These are phyloP conservation scores for Stomatorhinus ivindoensis DNA, from an alignment of 2,113 vertebrate species.

Conservation along the genomic window DNA sequence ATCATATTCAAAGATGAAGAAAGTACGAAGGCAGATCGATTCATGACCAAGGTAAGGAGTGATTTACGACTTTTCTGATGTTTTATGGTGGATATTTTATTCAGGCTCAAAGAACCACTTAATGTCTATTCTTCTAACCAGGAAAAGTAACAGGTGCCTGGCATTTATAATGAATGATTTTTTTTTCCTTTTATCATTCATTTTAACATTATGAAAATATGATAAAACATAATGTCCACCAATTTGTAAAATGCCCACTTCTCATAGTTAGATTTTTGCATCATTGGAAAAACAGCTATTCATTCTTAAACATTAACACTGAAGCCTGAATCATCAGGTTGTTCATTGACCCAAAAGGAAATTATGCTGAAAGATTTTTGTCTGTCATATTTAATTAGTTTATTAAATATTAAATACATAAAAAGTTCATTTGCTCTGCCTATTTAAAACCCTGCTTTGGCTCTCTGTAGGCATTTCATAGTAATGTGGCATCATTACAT, in stretches of 20 bases:
- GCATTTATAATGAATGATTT: not conserved
- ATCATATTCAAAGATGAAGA: conserved; percentile 99
- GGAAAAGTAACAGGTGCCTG: not conserved
- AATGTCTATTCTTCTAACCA: not conserved
- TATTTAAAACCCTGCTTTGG: not conserved
- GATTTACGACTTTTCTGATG: not conserved
- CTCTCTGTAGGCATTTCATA: not conserved
- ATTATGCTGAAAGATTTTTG: not conserved
- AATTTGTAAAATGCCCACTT: not conserved
- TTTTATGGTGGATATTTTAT: not conserved
- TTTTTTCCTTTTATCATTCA: not conserved
- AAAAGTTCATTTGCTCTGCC: not conserved
- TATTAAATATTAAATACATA: not conserved
- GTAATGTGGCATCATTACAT: not conserved
- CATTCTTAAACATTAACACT: not conserved
- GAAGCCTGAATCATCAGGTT: not conserved
- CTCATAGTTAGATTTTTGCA: not conserved
- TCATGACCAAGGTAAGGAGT: conserved; percentile 89
- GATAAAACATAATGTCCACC: not conserved
- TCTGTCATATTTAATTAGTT: not conserved
- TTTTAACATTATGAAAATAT: not conserved
- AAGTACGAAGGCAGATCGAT: conserved; percentile 88
- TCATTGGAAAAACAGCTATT: not conserved
- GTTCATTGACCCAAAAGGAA: conserved; percentile 5
- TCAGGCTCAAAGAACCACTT: not conserved